phyloP scores from a whole-genome alignment of 35 echinoderm and acorn worm genomes.

The Stichopus chloronotus region DNA sequence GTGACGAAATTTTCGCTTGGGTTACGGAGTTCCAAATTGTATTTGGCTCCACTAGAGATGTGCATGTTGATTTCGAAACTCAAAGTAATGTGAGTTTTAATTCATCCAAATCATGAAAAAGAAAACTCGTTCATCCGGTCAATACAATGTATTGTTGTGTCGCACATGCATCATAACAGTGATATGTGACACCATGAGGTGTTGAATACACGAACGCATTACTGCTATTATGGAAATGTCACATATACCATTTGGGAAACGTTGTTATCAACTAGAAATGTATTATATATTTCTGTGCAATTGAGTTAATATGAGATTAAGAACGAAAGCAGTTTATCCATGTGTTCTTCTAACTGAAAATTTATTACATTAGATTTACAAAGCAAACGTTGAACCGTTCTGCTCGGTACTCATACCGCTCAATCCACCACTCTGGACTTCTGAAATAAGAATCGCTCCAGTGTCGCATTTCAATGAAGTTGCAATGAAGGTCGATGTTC shows the following conservation, averaged over 20 bases:
- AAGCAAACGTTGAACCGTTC: conserved; percentile 31
- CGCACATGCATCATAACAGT: no score
- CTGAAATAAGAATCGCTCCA: background rate
- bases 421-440: background rate
- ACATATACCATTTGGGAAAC: no score
- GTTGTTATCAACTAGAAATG: no score
- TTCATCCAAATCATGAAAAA: no score
- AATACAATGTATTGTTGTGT: background rate
- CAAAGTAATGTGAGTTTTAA: background rate
- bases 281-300: no score
- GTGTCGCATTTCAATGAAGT: conserved; percentile 24
- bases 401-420: conserved; percentile 39
- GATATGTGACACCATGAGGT: no score
- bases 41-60: background rate
- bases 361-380: background rate
- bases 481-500: conserved; percentile 27
- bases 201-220: no score
- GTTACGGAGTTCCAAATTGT: background rate
- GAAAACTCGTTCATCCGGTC: background rate
- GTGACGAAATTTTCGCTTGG: background rate
- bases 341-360: background rate
- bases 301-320: no score
- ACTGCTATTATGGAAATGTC: no score
- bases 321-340: background rate
- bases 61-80: background rate